Conservation (phyloP, 2,888 invertebrate genomes). For the Ferrisia virgata region DNA sequence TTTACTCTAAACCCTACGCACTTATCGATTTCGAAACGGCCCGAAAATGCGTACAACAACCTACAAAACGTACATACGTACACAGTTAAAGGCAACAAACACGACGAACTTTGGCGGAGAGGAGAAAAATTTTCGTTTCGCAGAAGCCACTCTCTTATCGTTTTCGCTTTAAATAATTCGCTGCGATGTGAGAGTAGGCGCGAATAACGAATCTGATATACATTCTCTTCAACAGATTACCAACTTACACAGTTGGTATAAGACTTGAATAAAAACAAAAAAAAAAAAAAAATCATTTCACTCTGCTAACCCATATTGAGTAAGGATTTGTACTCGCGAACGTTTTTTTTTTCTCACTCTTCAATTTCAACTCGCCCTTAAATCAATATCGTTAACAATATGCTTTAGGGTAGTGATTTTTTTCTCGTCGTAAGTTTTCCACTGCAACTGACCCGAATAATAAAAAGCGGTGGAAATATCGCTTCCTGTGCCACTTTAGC, state of each 20-base stretch:
- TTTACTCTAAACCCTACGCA: neutral
- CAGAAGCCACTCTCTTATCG: neutral
- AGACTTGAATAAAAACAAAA: no score
- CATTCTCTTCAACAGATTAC: neutral
- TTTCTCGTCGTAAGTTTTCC: neutral
- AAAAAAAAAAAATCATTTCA: neutral
- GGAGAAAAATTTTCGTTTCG: neutral
- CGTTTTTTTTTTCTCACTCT: neutral
- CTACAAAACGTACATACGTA: neutral
- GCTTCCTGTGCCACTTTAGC: neutral
- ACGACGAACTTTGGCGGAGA: neutral
- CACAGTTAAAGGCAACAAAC: neutral
- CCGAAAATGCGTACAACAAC: constrained; percentile 31
- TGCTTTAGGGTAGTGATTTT: no score
- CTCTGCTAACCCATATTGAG: neutral
- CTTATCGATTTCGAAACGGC: constrained; percentile 24
- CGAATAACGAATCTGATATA: no score
- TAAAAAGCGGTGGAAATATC: neutral
- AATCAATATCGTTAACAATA: no score
- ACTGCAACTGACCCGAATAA: no score
- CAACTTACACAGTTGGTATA: no score
- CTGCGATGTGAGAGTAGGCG: no score
- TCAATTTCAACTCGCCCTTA: no score
- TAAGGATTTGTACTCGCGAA: neutral
- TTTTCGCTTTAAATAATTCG: neutral